Conservation (phyloP, 2,113 vertebrate genomes). For the Ailurus styani region DNA sequence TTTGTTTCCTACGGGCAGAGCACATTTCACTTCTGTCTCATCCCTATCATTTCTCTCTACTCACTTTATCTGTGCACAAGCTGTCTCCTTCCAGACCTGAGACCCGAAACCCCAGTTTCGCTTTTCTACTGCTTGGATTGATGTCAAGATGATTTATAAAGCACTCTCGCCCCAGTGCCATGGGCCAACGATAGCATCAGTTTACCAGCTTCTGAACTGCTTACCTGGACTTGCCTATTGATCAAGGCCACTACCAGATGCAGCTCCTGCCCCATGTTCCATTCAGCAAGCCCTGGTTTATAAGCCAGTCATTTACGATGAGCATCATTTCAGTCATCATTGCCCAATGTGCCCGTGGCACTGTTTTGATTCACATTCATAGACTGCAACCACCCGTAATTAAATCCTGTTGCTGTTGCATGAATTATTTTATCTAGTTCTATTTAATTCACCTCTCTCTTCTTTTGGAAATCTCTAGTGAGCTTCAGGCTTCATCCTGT, state of each 20-base stretch:
- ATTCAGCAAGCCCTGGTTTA: not conserved
- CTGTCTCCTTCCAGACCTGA: constrained; percentile 8
- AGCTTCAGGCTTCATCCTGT: constrained; percentile 24
- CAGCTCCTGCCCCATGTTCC: not conserved
- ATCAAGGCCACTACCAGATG: not conserved
- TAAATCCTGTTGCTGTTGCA: constrained; percentile 60
- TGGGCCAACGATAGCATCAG: not conserved
- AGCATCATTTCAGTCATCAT: not conserved
- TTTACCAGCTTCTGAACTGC: not conserved
- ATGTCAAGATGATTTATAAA: constrained; percentile 57
- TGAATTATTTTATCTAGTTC: constrained; percentile 64
- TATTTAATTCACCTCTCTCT: constrained; percentile 60
- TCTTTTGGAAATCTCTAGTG: constrained; percentile 47
- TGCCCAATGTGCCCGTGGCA: not conserved
- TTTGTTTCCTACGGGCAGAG: not conserved
- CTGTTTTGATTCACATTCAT: constrained; percentile 51
- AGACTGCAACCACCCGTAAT: constrained; percentile 37
- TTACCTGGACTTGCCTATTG: not conserved
- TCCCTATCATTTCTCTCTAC: not conserved
- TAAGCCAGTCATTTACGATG: not conserved
- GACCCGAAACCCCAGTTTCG: not conserved
- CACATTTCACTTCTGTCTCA: not conserved
- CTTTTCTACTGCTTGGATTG: constrained; percentile 39
- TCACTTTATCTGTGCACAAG: not conserved
- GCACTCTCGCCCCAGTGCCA: not conserved